Conservation (phyloP, 30 jellyfish, hydroid and myxozoan genomes). For the Aurelia sp. region DNA sequence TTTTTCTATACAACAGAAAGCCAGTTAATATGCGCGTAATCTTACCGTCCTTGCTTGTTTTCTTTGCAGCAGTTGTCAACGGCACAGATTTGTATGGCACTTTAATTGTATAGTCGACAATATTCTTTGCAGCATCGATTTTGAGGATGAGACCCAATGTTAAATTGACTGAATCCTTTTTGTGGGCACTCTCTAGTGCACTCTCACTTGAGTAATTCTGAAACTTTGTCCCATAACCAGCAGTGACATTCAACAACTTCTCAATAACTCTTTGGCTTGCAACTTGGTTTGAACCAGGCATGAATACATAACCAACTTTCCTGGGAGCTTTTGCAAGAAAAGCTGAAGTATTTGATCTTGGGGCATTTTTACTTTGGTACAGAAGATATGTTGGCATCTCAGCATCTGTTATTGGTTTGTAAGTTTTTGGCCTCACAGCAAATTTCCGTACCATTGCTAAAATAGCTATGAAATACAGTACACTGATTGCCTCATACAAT, state of each 20-base stretch:
- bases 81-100: conserved; percentile 67
- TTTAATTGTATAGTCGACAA: conserved; percentile 55
- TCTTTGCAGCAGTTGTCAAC: conserved; percentile 28
- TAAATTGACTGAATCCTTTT: conserved; percentile 27
- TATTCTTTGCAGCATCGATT: conserved; percentile 7
- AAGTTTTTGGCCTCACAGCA: conserved; percentile 50
- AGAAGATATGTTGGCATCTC: conserved; percentile 28
- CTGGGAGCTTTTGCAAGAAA: conserved; percentile 31
- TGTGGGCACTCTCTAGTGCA: conserved; percentile 68
- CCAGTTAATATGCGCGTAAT: too few relatives aligned
- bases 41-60: conserved; percentile 18
- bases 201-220: conserved; percentile 23
- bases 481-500: conserved; percentile 73
- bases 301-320: conserved; percentile 48
- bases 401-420: conserved; percentile 48
- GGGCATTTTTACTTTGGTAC: conserved; percentile 5
- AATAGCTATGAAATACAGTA: conserved; percentile 77
- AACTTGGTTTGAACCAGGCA: conserved; percentile 36
- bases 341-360: not conserved
- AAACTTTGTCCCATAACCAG: conserved; percentile 13
- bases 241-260: conserved; percentile 17
- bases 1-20: too few relatives aligned
- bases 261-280: conserved; percentile 26
- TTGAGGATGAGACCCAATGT: conserved; percentile 61
- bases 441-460: conserved; percentile 55